These are phyloP conservation scores for Cotesia chilonis DNA, from an alignment of 1,140 invertebrate species.

Conservation along the genomic window DNA sequence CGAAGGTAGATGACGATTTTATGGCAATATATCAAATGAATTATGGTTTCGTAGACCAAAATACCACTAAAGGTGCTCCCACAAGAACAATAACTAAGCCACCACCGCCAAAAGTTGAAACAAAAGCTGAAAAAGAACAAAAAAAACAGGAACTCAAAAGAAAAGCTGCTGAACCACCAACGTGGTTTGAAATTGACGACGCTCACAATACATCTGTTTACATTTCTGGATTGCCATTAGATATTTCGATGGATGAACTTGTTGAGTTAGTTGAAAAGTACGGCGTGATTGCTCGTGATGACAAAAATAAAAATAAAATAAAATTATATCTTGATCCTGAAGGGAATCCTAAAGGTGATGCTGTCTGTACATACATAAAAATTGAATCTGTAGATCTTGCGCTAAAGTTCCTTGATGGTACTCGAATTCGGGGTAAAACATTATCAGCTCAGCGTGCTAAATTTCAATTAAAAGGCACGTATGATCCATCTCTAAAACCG, in stretches of 20 bases:
- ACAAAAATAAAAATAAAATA: slow-evolving; percentile 87
- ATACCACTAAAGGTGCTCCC: slow-evolving; percentile 35
- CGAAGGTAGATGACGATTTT: slow-evolving; percentile 97
- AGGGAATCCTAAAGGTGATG: slow-evolving; percentile 74
- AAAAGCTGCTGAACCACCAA: slow-evolving; percentile 61
- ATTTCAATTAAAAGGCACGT: slow-evolving; percentile 95
- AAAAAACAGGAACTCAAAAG: slow-evolving; percentile 55
- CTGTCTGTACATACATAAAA: slow-evolving; percentile 95
- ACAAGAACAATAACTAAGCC: too few species aligned
- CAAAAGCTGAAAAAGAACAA: slow-evolving; percentile 36
- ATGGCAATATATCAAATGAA: slow-evolving; percentile 95
- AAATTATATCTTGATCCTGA: slow-evolving; percentile 90
- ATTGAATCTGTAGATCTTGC: slow-evolving; percentile 93
- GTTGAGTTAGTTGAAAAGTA: slow-evolving; percentile 81
- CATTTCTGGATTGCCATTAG: slow-evolving; percentile 89
- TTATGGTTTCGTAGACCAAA: slow-evolving; percentile 79
- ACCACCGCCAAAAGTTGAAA: slow-evolving; percentile 22
- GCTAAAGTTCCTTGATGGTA: slow-evolving; percentile 91
- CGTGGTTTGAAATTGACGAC: slow-evolving; percentile 95
- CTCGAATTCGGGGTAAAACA: slow-evolving; percentile 79
- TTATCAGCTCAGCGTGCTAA: slow-evolving; percentile 91
- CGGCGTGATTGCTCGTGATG: slow-evolving; percentile 83
- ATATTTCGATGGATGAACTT: slow-evolving; percentile 66
- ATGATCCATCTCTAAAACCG: slow-evolving; percentile 92
- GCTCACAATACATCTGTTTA: slow-evolving; percentile 97